phyloP scores from a whole-genome alignment of 2,888 invertebrate species.

The Atrina japonica region DNA sequence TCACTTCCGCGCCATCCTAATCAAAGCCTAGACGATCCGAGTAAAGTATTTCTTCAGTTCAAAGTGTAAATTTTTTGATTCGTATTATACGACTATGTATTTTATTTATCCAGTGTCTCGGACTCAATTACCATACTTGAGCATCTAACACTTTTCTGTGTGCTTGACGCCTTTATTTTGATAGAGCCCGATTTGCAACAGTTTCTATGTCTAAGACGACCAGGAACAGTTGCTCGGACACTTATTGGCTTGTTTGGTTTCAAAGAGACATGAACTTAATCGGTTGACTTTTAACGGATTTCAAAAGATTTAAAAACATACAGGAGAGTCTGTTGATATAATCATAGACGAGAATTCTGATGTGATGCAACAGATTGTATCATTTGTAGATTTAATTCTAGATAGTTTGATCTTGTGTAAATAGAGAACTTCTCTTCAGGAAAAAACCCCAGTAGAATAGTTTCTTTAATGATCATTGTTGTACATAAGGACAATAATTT shows the following conservation, averaged over 20 bases:
- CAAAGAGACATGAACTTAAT: neutral
- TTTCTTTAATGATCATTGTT: no score
- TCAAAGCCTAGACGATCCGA: conserved; percentile 16
- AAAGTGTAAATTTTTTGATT: conserved; percentile 26
- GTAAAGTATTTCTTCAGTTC: conserved; percentile 19
- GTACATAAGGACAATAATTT: no score
- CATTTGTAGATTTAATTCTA: no score
- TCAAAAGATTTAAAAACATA: no score
- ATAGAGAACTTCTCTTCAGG: no score
- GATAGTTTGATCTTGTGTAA: no score
- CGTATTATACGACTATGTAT: conserved; percentile 6
- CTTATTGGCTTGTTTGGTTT: neutral
- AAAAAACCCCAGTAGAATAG: no score
- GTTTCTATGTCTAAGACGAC: no score
- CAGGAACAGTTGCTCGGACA: conserved; percentile 5
- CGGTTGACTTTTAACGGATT: neutral
- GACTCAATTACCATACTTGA: conserved; percentile 28
- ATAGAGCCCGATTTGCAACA: conserved; percentile 6
- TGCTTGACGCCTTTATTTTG: conserved; percentile 20
- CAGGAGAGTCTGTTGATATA: no score
- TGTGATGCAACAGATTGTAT: no score
- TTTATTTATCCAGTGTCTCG: conserved; percentile 28
- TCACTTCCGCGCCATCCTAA: conserved; percentile 3
- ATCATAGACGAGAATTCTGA: no score
- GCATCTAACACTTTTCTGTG: conserved; percentile 24